Base-by-base conservation (phyloP, 2,888 invertebrate species). In the Steinernema scapterisci region DNA sequence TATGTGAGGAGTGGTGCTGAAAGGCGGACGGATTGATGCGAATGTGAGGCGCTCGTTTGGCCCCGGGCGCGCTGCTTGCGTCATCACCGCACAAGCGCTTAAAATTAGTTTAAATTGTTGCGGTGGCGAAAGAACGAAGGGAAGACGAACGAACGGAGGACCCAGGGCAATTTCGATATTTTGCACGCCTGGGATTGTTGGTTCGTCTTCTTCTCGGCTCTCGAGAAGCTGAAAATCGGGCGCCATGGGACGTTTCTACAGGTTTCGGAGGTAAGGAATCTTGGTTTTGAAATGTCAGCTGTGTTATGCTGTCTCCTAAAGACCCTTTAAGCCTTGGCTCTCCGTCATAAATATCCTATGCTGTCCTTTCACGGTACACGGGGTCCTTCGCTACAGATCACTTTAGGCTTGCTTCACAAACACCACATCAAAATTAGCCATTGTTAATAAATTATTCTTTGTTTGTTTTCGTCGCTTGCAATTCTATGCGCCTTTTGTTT, bases 91-190 rank as follows among this genome's bases (percentile, higher is more conserved):
- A 7, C 63, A 38, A 63, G 31, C 27, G 63, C 63, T 13, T 27
- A 63, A 63, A 63, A 63, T 63, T 63, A 63, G 63, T 63, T 63
- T 63, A 63, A 63, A 63, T 63, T 63, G 63, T 63, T 63, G 63
- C 63, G 63, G 63, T 63, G 63, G 63, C 27, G 63, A 63, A 63
- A 25, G 31, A 16, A 48, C 27, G 31, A n/a, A 25, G 52, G 6
- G 27, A 27, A 38, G 63, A 63, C 31, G 63, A 27, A 13, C 63
- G 63, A 63, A 63, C 63, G 31, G 25, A 63, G 31, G 31, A 31
- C 63, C 63, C 27, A 63, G 38, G 63, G 63, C 63, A 31, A 63
- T 63, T 63, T 27, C 63, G 63, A 27, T 27, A 31, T 63, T n/a
- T 63, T 27, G 63, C 63, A 63, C 27, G 63, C 31, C n/a, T 9